These are phyloP conservation scores for Megalonaias nervosa DNA, from an alignment of 1,140 invertebrate genomes.

Conservation along the genomic window DNA sequence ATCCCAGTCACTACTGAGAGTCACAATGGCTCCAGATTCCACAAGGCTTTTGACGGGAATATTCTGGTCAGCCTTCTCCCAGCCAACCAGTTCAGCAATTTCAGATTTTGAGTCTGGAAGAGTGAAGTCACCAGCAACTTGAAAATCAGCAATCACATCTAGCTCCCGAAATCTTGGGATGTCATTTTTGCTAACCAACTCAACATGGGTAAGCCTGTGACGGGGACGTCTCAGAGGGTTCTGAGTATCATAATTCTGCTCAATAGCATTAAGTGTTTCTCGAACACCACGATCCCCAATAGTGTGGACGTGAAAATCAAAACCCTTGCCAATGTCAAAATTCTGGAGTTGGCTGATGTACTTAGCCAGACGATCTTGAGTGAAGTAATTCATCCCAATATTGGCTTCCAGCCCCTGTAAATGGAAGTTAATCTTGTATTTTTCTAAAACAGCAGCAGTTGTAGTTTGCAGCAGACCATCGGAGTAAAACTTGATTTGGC, in stretches of 20 bases:
- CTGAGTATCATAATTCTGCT: background rate
- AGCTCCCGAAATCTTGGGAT: constrained; percentile 18
- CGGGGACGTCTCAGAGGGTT: background rate
- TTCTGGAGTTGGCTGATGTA: constrained; percentile 27
- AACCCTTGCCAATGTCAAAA: constrained; percentile 21
- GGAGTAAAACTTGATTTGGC: constrained; percentile 36
- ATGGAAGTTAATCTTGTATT: constrained; percentile 17
- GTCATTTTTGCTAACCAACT: constrained; percentile 17
- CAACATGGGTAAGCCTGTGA: constrained; percentile 39
- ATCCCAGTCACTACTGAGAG: constrained; percentile 42
- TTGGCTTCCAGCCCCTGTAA: constrained; percentile 26
- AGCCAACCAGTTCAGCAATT: constrained; percentile 14
- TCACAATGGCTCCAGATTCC: constrained; percentile 22
- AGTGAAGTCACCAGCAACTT: constrained; percentile 37
- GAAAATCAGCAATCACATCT: constrained; percentile 37
- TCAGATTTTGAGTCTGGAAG: constrained; percentile 7
- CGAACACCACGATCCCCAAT: constrained; percentile 37
- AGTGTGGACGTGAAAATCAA: constrained; percentile 41
- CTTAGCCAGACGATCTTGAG: constrained; percentile 19
- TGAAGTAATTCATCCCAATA: constrained; percentile 38
- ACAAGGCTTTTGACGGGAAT: constrained; percentile 25
- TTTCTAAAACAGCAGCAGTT: constrained; percentile 29
- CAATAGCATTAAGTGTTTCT: constrained; percentile 34
- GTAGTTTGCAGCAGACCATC: constrained; percentile 35
- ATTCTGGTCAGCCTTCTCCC: constrained; percentile 13